Evolutionary conservation across 2,113 vertebrate species (phyloP), one percentile per base, ranked within the genome.

Genomic region (Caloenas nicobarica): DNA sequence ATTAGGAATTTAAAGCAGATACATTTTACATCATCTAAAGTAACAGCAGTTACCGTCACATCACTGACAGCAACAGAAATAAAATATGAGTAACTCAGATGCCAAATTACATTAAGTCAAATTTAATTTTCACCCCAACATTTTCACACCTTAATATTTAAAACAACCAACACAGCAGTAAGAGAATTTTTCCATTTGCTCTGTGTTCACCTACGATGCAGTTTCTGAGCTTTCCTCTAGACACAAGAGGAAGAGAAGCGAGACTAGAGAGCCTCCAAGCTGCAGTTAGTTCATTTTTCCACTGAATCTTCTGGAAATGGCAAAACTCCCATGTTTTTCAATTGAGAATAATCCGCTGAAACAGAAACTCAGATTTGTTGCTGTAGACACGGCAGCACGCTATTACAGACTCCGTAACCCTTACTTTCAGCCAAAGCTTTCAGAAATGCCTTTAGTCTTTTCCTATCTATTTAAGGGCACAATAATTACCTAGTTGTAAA

Each of bases 241-340:
- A 86, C 29, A 28, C 7, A 0, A 1, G 11, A 88, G 56, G 26
- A 62, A n/a, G 6, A 73, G 10, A 5, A 64, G 23, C 53, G 29
- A 65, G 53, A 44, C 13, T 3, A 56, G 28, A 58, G 14, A 91
- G 26, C 40, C 81, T 76, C n/a, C 40, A 36, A 40, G 64, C 57
- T 57, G 42, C 56, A 34, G 21, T 56, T n/a, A 42, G 29, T 1
- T 29, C 19, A 8, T 85, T 76, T 94, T 77, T 31, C 31, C 76
- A 83, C 79, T 94, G 90, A 95, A 90, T 62, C 61, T 91, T 89
- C 93, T 85, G 64, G 91, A 92, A 96, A 54, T 17, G 40, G 25
- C 86, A 65, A 84, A 15, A 1, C 6, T 13, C 16, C 34, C 25
- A 13, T 6, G 44, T 61, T 76, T 74, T 44, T 18, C 48, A 50